Evolutionary conservation across 1,140 invertebrate species (phyloP).

Genomic region (Mamestra configurata): DNA sequence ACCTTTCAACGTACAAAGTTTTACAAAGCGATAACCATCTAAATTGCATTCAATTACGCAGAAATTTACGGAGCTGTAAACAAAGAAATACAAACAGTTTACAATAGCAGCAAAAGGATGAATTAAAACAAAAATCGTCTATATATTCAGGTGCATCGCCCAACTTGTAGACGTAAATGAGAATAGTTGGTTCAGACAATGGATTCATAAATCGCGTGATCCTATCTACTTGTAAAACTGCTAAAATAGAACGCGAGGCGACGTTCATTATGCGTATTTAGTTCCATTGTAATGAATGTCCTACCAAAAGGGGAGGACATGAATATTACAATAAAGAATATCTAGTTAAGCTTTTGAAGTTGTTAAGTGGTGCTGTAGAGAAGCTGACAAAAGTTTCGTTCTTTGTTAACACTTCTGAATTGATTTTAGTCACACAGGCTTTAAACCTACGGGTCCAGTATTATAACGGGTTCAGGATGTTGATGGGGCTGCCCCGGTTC

Average conservation of each 20-base stretch:
- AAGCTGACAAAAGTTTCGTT: conserved; percentile 1
- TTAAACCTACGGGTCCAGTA: no score
- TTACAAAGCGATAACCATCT: conserved; percentile 23
- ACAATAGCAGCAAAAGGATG: conserved; percentile 29
- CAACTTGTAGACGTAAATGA: conserved; percentile 63
- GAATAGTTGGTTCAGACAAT: conserved; percentile 65
- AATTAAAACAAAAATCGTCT: conserved; percentile 47
- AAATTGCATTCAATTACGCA: conserved; percentile 39
- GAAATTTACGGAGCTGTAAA: conserved; percentile 5
- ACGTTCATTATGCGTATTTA: conserved; percentile 55
- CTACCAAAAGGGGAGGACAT: conserved; percentile 37
- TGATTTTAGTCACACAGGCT: not conserved
- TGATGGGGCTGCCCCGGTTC: no score
- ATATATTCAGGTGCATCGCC: conserved; percentile 49
- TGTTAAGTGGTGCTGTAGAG: not conserved
- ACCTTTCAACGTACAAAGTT: not conserved
- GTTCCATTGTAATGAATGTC: conserved; percentile 52
- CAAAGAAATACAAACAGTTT: conserved; percentile 32
- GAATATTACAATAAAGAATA: conserved; percentile 49
- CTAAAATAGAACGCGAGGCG: conserved; percentile 61
- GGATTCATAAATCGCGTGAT: conserved; percentile 69
- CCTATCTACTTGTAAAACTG: conserved; percentile 62
- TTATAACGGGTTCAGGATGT: no score
- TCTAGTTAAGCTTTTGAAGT: conserved; percentile 36
- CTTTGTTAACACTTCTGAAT: not conserved